These are phyloP conservation scores for Ophraella communa DNA, from an alignment of 2,888 invertebrate species.

Conservation along the genomic window DNA sequence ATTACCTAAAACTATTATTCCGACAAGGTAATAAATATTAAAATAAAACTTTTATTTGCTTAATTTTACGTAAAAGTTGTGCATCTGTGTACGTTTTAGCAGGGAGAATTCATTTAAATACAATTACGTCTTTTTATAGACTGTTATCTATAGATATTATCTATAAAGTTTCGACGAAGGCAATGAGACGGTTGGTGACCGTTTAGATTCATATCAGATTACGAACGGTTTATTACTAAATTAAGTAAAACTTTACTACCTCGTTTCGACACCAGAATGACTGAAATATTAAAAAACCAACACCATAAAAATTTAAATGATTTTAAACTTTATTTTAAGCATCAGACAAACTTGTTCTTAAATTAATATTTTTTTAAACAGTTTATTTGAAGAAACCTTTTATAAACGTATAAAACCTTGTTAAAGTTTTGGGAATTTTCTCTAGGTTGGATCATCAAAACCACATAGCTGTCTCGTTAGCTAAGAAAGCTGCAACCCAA, in stretches of 20 bases:
- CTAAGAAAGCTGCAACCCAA: too few relatives aligned
- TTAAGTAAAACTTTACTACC: constrained; percentile 3
- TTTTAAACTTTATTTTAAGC: neutral
- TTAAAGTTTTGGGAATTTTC: too few relatives aligned
- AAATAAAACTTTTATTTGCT: neutral
- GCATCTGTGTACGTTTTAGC: neutral
- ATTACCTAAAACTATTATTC: neutral
- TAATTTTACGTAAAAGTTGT: neutral
- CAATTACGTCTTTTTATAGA: constrained; percentile 15
- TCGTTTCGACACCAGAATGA: neutral
- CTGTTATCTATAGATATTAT: constrained; percentile 15
- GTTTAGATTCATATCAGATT: constrained; percentile 16
- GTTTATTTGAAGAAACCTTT: too few relatives aligned
- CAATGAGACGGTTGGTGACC: constrained; percentile 2
- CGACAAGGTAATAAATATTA: neutral
- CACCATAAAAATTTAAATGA: neutral
- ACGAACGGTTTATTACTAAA: constrained; percentile 14
- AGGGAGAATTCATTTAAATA: constrained; percentile 23
- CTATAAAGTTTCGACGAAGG: constrained; percentile 8
- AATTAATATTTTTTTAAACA: too few relatives aligned
- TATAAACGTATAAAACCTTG: too few relatives aligned
- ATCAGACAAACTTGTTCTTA: neutral
- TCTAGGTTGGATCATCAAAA: too few relatives aligned
- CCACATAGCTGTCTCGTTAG: too few relatives aligned
- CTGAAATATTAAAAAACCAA: neutral